A percentile compares a stretch with the other conserved stretches of the same genome.
Evolutionary conservation across 53 echinoderm and acorn worm species (phyloP).

Genomic region (Glandiceps talaboti): DNA sequence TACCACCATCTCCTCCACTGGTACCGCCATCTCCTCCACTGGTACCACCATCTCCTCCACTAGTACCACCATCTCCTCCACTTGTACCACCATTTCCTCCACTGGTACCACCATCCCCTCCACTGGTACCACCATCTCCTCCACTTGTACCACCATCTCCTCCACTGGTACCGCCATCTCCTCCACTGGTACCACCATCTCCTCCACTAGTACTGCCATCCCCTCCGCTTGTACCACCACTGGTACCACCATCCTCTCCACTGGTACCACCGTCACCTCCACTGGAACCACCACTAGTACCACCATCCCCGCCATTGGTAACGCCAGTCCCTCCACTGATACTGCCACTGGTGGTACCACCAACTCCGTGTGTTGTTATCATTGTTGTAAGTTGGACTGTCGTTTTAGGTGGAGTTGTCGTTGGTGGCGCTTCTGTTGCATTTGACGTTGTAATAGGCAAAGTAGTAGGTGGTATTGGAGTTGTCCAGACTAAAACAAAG

Average conservation of each 20-base stretch:
- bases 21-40: slow-evolving; percentile 4
- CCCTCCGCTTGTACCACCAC: neutral
- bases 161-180: slow-evolving; percentile 31
- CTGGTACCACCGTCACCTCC: neutral
- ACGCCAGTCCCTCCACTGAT: neutral
- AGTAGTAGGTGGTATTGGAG: neutral
- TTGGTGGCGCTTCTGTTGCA: neutral
- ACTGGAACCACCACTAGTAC: neutral
- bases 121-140: neutral
- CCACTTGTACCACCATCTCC: neutral
- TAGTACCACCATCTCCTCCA: slow-evolving; percentile 14
- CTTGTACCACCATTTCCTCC: slow-evolving; percentile 6
- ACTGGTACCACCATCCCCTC: slow-evolving; percentile 9
- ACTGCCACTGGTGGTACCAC: slow-evolving; percentile 3
- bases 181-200: slow-evolving; percentile 22
- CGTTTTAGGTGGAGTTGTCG: neutral
- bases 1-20: neutral
- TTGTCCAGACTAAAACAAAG: neutral
- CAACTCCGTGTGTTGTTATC: neutral
- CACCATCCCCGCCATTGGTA: neutral
- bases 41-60: slow-evolving; percentile 17
- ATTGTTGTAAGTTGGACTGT: neutral
- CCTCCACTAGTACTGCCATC: slow-evolving; percentile 12
- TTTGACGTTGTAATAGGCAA: neutral
- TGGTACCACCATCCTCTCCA: slow-evolving; percentile 4